A percentile compares a stretch with the other conserved stretches of the same genome.
Evolutionary conservation across 2,888 invertebrate genomes (phyloP).

Genomic region (Microdon myrmicae): DNA sequence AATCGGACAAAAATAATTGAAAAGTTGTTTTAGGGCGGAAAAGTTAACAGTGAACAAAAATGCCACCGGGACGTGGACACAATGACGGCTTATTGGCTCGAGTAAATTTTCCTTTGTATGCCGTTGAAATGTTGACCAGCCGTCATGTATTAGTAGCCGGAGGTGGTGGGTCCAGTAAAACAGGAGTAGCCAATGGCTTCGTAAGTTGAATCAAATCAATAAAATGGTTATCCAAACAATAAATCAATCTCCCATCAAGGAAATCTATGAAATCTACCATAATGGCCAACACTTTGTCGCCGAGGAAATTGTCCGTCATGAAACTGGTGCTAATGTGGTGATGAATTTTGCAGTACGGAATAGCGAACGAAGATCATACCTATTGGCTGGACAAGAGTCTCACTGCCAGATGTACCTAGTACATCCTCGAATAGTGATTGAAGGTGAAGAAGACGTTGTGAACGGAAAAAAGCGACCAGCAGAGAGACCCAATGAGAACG

Average conservation of each 20-base stretch:
- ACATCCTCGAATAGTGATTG: constrained; percentile 70
- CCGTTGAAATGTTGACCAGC: constrained; percentile 88
- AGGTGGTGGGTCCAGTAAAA: constrained; percentile 96
- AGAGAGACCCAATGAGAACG: constrained; percentile 61
- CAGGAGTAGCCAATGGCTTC: constrained; percentile 97
- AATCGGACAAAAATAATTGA: constrained; percentile 35
- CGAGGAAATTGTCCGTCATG: constrained; percentile 88
- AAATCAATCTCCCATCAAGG: constrained; percentile 73
- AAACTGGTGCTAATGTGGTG: constrained; percentile 88
- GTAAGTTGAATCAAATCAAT: constrained; percentile 74
- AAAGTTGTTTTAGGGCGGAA: constrained; percentile 31
- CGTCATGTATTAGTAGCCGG: constrained; percentile 96
- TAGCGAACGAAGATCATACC: constrained; percentile 78
- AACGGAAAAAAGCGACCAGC: constrained; percentile 58
- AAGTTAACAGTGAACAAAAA: constrained; percentile 57
- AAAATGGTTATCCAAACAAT: background rate
- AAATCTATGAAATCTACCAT: constrained; percentile 90
- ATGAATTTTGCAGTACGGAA: constrained; percentile 88
- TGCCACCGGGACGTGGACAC: constrained; percentile 72
- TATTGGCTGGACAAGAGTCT: constrained; percentile 92
- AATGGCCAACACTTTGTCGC: constrained; percentile 85
- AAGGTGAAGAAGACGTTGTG: constrained; percentile 58
- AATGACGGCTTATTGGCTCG: constrained; percentile 82
- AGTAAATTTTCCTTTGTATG: constrained; percentile 93
- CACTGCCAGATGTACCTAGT: constrained; percentile 88